Base-by-base conservation (phyloP, 2,797 vertebrate genomes). In the Acanthis flammea region DNA sequence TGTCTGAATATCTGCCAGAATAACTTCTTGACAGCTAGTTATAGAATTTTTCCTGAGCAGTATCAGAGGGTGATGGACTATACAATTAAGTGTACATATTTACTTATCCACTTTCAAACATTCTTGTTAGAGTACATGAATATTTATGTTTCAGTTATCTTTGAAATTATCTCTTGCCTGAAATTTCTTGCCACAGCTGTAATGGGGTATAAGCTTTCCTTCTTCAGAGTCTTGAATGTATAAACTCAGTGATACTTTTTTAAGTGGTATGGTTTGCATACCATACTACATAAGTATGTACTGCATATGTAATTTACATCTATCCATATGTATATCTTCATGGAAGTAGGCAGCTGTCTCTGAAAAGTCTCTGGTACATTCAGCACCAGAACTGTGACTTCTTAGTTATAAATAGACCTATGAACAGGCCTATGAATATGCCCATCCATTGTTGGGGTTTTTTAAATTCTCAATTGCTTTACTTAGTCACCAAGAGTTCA, bases 251-350 rank as follows among this genome's bases (percentile, higher is more conserved):
- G 68, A 58, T 58, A 87, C 17, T 73, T 94, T 92, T 85, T 37
- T 74, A 95, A 37, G 41, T 73, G 51, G 28, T 88, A 13, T 96
- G 44, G 90, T 96, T 95, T 91, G 72, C 82, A 70, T 75, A 41
- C 55, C 41, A 61, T 39, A 73, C 48, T 96, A 74, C 86, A 74
- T 86, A 92, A 88, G 54, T 53, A 71, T 47, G 27, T 63, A 41
- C 16, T 44, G 9, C n/a, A 30, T 72, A 51, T 54, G 21, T 12
- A 84, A 57, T 95, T 97, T 91, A 61, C 77, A 81, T 76, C 85
- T 90, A 86, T 95, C 68, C 90, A 68, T 97, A 94, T 96, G 84
- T 62, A 94, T 85, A 76, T 88, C 37, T 53, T 89, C 76, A 61
- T 37, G 14, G 37, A 81, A 85, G 19, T 67, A 41, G 42, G 48